phyloP scores from a whole-genome alignment of 2,797 vertebrate species.

The Enteromius fasciolatus region DNA sequence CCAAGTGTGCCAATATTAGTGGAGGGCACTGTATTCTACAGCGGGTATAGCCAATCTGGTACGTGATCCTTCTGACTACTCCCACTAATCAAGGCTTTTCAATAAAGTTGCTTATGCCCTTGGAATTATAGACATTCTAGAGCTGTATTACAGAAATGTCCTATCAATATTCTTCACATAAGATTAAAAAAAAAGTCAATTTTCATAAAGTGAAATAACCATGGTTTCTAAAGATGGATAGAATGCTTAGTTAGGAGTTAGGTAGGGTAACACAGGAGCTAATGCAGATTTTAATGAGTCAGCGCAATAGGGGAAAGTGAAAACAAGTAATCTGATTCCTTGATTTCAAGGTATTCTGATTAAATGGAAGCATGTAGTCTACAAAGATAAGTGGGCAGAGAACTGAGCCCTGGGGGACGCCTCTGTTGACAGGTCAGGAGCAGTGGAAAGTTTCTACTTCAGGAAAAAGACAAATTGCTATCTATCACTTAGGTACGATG shows the following conservation, averaged over 20 bases:
- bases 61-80: background rate
- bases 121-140: background rate
- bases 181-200: background rate
- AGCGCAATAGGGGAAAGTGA: background rate
- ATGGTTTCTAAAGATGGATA: background rate
- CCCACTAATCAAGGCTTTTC: background rate
- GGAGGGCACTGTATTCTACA: background rate
- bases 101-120: background rate
- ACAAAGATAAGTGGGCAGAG: constrained; percentile 2
- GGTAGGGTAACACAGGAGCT: background rate
- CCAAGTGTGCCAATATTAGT: too few species aligned
- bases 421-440: background rate
- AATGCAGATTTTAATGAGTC: background rate
- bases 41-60: background rate
- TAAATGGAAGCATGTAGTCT: background rate
- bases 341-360: background rate
- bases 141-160: background rate
- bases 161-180: background rate
- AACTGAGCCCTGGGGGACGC: background rate
- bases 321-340: background rate
- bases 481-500: background rate
- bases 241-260: background rate
- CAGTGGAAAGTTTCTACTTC: background rate
- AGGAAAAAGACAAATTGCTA: background rate
- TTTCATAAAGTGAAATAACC: too few species aligned